Evolutionary conservation across 2,113 vertebrate genomes (phyloP).

Genomic region (Ardeotis arabs): DNA sequence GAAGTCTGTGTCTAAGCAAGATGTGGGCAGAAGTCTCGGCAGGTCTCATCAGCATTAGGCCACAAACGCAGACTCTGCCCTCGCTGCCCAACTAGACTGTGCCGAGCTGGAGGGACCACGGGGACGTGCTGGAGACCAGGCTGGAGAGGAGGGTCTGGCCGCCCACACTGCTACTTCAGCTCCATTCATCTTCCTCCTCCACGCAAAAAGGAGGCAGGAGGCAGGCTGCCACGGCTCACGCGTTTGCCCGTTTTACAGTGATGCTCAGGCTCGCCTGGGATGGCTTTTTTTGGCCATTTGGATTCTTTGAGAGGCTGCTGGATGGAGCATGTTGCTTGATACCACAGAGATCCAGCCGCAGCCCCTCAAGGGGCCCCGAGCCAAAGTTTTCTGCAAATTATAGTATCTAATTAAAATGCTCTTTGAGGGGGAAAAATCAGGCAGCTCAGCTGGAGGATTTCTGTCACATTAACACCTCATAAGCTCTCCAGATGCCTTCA

Average conservation of each 20-base stretch:
- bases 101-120: not conserved
- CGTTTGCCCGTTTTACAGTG: not conserved
- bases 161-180: not conserved
- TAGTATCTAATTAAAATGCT: not conserved
- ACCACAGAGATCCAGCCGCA: not conserved
- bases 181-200: not conserved
- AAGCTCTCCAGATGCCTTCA: constrained; percentile 26
- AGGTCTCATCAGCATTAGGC: not conserved
- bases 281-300: not conserved
- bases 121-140: not conserved
- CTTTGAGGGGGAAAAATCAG: not conserved
- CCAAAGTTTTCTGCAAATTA: not conserved
- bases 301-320: not conserved
- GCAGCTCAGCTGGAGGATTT: not conserved
- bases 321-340: not conserved
- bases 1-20: not conserved
- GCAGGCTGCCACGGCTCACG: not conserved
- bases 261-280: accelerated
- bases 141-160: not conserved
- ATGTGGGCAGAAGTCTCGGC: not conserved
- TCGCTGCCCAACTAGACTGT: not conserved
- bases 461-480: not conserved
- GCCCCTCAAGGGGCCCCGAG: not conserved
- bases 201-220: not conserved
- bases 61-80: not conserved